Evolutionary conservation across 2,113 vertebrate species (phyloP), one percentile per base, ranked within the genome.

Genomic region (Plectropomus leopardus): DNA sequence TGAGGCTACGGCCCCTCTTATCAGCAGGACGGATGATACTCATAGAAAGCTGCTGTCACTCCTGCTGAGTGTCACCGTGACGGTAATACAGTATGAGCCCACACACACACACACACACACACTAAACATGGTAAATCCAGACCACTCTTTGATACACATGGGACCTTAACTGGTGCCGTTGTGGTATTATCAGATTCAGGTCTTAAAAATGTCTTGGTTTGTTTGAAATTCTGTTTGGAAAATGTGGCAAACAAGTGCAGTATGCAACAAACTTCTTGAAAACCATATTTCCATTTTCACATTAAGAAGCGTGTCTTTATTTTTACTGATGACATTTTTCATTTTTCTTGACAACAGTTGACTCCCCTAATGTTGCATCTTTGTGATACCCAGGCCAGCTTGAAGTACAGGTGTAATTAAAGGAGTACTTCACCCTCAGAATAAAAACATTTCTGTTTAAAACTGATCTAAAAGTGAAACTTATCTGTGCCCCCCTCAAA

Each of bases 11-110:
- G 51, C 13, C 55, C 36, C 67, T 80, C 51, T 80, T 69, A 81
- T 82, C 78, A 44, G 17, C 78, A 72, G 89, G 75, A 73, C 63
- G 48, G 82, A 72, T 86, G 86, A 86, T 82, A 72, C 85, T 91
- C 77, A 63, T 87, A 79, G 88, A 92, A 86, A 93, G 82, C 89
- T 19, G 44, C 86, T 80, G 89, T 88, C 87, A 73, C 83, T 69
- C 83, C 69, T 36, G 59, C 68, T 82, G 79, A 84, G 69, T 69
- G 80, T 90, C 89, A 88, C 72, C 0, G 13, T 82, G 78, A 79
- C 72, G 17, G 0, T 88, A 65, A 88, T 58, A 40, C 36, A 40
- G 36, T 40, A 40, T 13, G 55, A 86, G 77, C 53, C 24, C 23
- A 11, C 87, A 67, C 45, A 28, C 13, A 50, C 2, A 44, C 68